Base-by-base conservation (phyloP, 2,888 invertebrate genomes). In the Cheilosia urbana region DNA sequence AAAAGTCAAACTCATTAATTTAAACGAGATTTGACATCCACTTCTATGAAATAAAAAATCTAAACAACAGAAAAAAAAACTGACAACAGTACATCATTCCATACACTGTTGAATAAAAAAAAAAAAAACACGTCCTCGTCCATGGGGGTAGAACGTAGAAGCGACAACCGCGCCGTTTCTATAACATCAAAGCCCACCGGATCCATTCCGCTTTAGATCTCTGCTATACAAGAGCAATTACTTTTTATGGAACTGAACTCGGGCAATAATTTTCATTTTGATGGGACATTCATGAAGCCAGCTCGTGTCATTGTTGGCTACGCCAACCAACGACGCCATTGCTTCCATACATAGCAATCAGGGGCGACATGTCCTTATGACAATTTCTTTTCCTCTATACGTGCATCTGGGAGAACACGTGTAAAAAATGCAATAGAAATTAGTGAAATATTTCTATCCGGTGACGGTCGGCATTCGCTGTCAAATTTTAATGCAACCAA, bases 1-100 rank as follows among this genome's bases (percentile, higher is more conserved):
- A 88, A 89, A 88, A 88, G 81, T 89, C 87, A 89, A 91, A 91
- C 91, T 91, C 91, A 91, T 91, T 91, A 91, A 91, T 91, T 91
- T 91, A 91, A 91, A 91, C 90, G 91, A 91, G 91, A 89, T 91
- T 91, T 90, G 90, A 89, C 90, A 90, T 89, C 58, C 58, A 57
- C 27, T 51, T 75, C 69, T 30, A 40, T 34, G n/a, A 37, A 27
- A 51, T 19, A 51, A 17, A 47, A 47, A 47, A 47, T 17, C 17
- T 9, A 45, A 24, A 34, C 15, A 57, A 53, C 57, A 45, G 13
- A 21, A 30, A 53, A 62, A 57, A 37, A 71, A 57, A 57, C 51
- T 30, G 45, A 40, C 63, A 78, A 21, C 62, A 69, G 53, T 37
- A 57, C 47, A 45, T 30, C 40, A 24, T 17, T 34, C 17, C 30